Evolutionary conservation across 2,888 invertebrate genomes (phyloP).

Genomic region (Caenorhabditis afra): DNA sequence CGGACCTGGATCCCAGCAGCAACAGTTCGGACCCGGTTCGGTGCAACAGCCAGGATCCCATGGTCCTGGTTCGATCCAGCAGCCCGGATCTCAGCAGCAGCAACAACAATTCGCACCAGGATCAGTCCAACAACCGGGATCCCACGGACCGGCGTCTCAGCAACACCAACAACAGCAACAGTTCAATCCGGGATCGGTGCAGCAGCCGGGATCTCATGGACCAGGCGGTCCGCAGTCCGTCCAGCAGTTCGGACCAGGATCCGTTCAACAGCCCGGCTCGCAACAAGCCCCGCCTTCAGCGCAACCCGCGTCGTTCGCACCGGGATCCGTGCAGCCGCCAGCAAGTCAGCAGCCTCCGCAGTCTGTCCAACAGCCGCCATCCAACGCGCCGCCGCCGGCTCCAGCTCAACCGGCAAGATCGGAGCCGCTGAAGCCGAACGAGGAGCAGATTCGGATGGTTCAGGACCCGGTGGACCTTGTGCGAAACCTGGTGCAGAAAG

Average conservation of each 20-base stretch:
- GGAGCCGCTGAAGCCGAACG: slow-evolving; percentile 42
- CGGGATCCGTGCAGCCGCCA: slow-evolving; percentile 36
- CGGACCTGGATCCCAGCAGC: too few species aligned
- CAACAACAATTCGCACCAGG: too few species aligned
- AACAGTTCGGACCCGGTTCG: too few species aligned
- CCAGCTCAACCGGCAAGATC: background rate
- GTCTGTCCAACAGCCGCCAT: slow-evolving; percentile 43
- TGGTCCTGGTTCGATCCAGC: too few species aligned
- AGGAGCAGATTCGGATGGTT: slow-evolving; percentile 54
- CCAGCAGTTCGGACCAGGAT: slow-evolving; percentile 22
- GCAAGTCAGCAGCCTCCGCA: slow-evolving; percentile 48
- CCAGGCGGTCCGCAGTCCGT: too few species aligned
- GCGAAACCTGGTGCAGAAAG: slow-evolving; percentile 40
- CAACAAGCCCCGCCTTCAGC: slow-evolving; percentile 31
- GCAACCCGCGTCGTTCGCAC: slow-evolving; percentile 28
- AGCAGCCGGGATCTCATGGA: background rate
- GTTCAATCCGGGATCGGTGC: too few species aligned
- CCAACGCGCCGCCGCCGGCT: slow-evolving; percentile 6
- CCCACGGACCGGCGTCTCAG: background rate
- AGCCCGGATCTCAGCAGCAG: too few species aligned
- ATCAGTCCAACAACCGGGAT: too few species aligned
- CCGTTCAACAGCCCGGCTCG: slow-evolving; percentile 31
- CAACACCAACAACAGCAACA: too few species aligned
- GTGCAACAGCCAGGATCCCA: too few species aligned
- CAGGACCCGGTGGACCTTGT: slow-evolving; percentile 52